Evolutionary conservation across 2,797 vertebrate species (phyloP), one percentile per base, ranked within the genome.

Genomic region (Crenichthys baileyi): DNA sequence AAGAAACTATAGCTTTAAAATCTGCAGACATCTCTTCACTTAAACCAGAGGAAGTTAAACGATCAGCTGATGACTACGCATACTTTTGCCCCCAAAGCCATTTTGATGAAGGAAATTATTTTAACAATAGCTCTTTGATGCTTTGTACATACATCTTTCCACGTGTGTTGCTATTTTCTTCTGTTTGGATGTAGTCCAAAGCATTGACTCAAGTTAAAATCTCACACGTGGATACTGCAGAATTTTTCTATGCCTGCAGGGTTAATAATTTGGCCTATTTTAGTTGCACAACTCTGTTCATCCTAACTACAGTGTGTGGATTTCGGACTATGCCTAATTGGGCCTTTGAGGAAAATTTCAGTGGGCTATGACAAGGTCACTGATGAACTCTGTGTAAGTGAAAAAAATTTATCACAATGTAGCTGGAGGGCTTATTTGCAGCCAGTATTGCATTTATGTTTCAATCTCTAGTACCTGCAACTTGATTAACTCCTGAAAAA

Each of bases 241-340:
- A 31, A 61, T 76, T 76, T 79, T 41, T 75, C 77, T 5, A 5
- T 74, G 55, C 76, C 80, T 83, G n/a, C 73, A 74, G 84, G 80
- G 60, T 67, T 72, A 39, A 36, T 75, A 78, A 84, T 84, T 80
- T 84, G 61, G 76, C 77, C 61, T 51, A 29, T 83, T 70, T 63
- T 31, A 77, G 87, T 88, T 90, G 50, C 78, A 41, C 84, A 87
- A 87, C 56, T 81, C 68, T 46, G 12, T 83, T 90, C 68, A 78
- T 86, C 72, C 76, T 65, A 71, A 82, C 41, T 73, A 46, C 46
- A n/a, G 68, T 55, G 51, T 82, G 31, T 82, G 61, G 46, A 73
- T 80, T 73, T 80, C 39, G 83, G 63, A 80, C 55, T 67, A 31
- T 72, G 60, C n/a, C 67, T 86, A 88, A 91, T 88, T 91, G 79